These are phyloP conservation scores for Onychomys torridus DNA, from an alignment of 2,797 vertebrate species.

Conservation along the genomic window DNA sequence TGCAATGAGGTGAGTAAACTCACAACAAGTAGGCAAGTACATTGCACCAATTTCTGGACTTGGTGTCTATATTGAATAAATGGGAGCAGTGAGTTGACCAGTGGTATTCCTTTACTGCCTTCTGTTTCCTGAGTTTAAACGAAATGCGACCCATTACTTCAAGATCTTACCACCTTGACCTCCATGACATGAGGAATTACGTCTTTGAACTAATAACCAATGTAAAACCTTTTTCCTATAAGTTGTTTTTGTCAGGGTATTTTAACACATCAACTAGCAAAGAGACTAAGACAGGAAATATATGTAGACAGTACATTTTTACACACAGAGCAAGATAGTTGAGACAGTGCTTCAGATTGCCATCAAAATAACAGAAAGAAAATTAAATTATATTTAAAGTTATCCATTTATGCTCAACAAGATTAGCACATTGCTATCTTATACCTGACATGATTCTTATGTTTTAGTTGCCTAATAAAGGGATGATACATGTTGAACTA, in stretches of 20 bases:
- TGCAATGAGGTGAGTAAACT: not conserved
- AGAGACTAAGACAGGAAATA: not conserved
- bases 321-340: not conserved
- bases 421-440: not conserved
- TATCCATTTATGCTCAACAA: not conserved
- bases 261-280: not conserved
- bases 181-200: not conserved
- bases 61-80: not conserved
- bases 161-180: not conserved
- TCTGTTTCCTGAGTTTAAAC: not conserved
- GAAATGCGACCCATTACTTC: not conserved
- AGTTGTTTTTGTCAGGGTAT: not conserved
- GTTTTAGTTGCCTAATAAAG: not conserved
- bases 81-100: not conserved
- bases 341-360: not conserved
- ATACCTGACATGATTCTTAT: not conserved
- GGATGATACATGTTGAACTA: not conserved
- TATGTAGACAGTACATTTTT: not conserved
- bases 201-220: not conserved
- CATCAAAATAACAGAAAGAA: not conserved
- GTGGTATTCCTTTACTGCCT: not conserved
- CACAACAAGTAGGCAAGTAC: not conserved
- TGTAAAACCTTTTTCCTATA: not conserved
- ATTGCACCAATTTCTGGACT: not conserved
- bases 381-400: not conserved